Evolutionary conservation across 2,113 vertebrate species (phyloP).

Genomic region (Speoplatyrhinus poulsoni): DNA sequence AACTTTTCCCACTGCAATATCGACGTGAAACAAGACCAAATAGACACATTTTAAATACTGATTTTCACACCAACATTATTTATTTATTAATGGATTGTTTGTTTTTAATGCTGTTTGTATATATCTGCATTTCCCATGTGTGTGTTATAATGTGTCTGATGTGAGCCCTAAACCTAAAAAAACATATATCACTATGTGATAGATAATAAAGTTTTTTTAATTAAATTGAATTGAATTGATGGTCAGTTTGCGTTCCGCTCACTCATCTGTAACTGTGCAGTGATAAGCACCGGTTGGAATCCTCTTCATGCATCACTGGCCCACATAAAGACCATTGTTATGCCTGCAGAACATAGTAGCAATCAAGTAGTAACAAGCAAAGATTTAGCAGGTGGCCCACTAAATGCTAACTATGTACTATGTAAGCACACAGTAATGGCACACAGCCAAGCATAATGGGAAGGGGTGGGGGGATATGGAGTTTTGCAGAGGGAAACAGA

Average conservation of each 20-base stretch:
- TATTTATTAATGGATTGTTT: too few relatives aligned
- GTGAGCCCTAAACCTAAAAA: too few relatives aligned
- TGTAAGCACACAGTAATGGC: conserved; percentile 28
- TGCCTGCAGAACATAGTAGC: conserved; percentile 49
- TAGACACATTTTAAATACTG: too few relatives aligned
- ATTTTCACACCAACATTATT: too few relatives aligned
- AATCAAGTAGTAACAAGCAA: conserved; percentile 36
- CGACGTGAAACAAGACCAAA: too few relatives aligned
- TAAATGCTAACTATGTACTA: conserved; percentile 45
- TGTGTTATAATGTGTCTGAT: too few relatives aligned
- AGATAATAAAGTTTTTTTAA: too few relatives aligned
- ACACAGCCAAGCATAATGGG: not conserved
- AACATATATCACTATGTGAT: too few relatives aligned
- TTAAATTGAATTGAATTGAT: not conserved
- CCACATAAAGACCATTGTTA: conserved; percentile 55
- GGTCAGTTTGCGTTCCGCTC: conserved; percentile 52
- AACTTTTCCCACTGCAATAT: too few relatives aligned
- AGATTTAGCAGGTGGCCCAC: conserved; percentile 58
- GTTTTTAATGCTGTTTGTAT: too few relatives aligned
- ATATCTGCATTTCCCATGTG: too few relatives aligned
- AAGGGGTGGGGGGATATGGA: not conserved
- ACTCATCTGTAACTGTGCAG: not conserved
- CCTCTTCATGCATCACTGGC: conserved; percentile 66
- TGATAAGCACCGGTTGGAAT: conserved; percentile 9
- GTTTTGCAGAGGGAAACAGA: not conserved